Conservation (phyloP, 2,888 invertebrate species). For the Folsomia candida region DNA sequence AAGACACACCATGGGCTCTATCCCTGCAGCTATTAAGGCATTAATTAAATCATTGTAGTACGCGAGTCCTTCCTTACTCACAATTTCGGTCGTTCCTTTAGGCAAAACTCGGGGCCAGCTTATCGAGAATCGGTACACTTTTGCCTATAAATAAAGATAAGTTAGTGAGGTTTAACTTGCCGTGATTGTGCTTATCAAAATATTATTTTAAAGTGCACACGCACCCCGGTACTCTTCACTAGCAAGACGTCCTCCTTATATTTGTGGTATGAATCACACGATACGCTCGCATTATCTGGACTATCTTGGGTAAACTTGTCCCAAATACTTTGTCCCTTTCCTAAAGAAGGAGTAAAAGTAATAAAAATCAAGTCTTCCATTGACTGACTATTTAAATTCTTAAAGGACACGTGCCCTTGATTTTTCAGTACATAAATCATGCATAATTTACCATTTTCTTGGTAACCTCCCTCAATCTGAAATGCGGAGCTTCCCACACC, state of each 20-base stretch:
- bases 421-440: neutral
- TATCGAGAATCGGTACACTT: conserved; percentile 54
- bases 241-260: conserved; percentile 55
- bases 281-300: conserved; percentile 53
- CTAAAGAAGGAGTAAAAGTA: conserved; percentile 49
- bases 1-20: conserved; percentile 19
- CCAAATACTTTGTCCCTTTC: conserved; percentile 54
- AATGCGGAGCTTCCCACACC: conserved; percentile 52
- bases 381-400: too few relatives aligned
- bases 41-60: conserved; percentile 36
- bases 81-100: conserved; percentile 50
- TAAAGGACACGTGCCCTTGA: too few relatives aligned
- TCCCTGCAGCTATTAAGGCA: conserved; percentile 27
- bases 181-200: conserved; percentile 37
- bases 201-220: neutral
- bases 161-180: neutral
- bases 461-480: conserved; percentile 53
- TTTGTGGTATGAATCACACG: conserved; percentile 56
- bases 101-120: conserved; percentile 57
- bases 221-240: conserved; percentile 53
- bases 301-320: conserved; percentile 54
- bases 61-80: conserved; percentile 28
- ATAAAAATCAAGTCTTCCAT: too few relatives aligned
- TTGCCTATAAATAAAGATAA: conserved; percentile 11
- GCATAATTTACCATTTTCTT: conserved; percentile 52